Percentiles rank a stretch among this genome's conserved stretches.
Conservation (phyloP, 2,113 vertebrate genomes). For the Tachysurus vachellii region DNA sequence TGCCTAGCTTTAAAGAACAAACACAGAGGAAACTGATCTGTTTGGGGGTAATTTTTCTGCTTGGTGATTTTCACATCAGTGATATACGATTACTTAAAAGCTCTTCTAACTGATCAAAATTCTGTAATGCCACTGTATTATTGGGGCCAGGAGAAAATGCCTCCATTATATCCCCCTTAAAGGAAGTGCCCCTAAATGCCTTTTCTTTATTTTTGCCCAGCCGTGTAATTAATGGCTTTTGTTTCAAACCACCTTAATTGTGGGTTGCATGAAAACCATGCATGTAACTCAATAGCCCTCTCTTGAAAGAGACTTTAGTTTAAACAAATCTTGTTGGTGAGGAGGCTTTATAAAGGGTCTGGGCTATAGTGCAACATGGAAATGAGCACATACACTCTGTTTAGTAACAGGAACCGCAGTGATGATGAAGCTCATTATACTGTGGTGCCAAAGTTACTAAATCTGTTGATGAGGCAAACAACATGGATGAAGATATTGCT, state of each 20-base stretch:
- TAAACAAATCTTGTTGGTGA: conserved; percentile 6
- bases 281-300: conserved; percentile 29
- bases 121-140: not conserved
- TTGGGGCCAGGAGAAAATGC: conserved; percentile 20
- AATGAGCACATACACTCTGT: not conserved
- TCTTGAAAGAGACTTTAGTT: conserved; percentile 24
- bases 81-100: not conserved
- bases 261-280: conserved; percentile 13
- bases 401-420: not conserved
- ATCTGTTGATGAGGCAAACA: not conserved
- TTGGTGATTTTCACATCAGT: conserved; percentile 14
- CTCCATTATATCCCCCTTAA: conserved; percentile 1
- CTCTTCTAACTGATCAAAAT: not conserved
- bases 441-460: not conserved
- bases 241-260: conserved; percentile 58
- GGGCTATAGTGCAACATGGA: not conserved
- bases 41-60: not conserved
- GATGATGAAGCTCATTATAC: not conserved
- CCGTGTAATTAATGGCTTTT: conserved; percentile 61
- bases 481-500: conserved; percentile 65
- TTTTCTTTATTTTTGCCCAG: conserved; percentile 10
- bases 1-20: not conserved
- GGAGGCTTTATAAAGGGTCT: conserved; percentile 40
- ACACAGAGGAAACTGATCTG: not conserved
- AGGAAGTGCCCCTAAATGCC: not conserved